These are phyloP conservation scores for Polyommatus icarus DNA, from an alignment of 2,888 invertebrate genomes.

Conservation along the genomic window DNA sequence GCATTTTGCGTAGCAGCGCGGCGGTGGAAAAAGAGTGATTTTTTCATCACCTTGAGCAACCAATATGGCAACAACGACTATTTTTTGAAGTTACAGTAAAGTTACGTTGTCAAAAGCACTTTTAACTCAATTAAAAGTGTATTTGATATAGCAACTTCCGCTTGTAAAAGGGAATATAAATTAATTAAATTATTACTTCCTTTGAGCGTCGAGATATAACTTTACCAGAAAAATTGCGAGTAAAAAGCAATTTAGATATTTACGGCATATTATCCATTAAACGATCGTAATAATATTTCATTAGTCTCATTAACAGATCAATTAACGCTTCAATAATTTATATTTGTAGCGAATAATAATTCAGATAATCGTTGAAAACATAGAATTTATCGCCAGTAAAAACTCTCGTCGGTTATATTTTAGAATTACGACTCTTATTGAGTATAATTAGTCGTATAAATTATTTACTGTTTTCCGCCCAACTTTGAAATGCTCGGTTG, in stretches of 20 bases:
- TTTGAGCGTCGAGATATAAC: neutral
- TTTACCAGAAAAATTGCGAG: neutral
- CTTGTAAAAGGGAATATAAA: too few species aligned
- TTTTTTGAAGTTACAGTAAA: neutral
- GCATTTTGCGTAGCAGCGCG: neutral
- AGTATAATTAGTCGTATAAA: neutral
- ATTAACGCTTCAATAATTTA: conserved; percentile 7
- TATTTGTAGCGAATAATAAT: conserved; percentile 8
- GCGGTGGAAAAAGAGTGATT: too few species aligned
- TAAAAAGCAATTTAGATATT: neutral
- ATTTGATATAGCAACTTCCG: too few species aligned
- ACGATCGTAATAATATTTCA: neutral
- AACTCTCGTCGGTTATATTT: conserved; percentile 13
- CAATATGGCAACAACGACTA: neutral
- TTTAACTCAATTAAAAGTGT: too few species aligned
- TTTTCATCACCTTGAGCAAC: too few species aligned
- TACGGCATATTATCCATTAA: neutral
- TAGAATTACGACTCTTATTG: neutral
- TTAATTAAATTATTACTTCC: neutral
- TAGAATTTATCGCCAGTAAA: conserved; percentile 21
- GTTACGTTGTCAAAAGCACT: too few species aligned
- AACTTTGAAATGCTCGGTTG: neutral
- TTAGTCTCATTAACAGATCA: conserved; percentile 17
- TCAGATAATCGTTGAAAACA: neutral
- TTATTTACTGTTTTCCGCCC: neutral